A percentile compares a stretch with the other conserved stretches of the same genome.
These are phyloP conservation scores for Rhynchopsitta pachyrhyncha DNA, from an alignment of 2,113 vertebrate genomes.

Conservation along the genomic window DNA sequence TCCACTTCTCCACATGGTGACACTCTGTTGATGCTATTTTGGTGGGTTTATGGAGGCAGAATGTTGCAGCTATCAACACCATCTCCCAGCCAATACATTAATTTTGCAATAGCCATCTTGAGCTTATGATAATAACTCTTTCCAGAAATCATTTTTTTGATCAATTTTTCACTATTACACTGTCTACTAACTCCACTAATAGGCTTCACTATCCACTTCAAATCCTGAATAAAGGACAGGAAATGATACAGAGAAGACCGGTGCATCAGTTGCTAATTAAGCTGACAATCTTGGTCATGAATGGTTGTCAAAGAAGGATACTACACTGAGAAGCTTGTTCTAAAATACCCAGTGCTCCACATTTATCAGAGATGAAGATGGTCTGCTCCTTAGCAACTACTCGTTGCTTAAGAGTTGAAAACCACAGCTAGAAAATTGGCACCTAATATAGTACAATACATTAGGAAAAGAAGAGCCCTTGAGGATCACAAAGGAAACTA, in stretches of 20 bases:
- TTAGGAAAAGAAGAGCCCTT: background rate
- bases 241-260: background rate
- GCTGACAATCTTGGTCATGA: background rate
- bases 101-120: background rate
- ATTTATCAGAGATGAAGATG: background rate
- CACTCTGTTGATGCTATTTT: background rate
- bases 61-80: no score
- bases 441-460: background rate
- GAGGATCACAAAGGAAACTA: slow-evolving; percentile 29
- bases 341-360: background rate
- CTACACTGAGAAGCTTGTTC: background rate
- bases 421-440: background rate
- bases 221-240: background rate
- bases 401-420: background rate
- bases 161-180: background rate
- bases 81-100: background rate
- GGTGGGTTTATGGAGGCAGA: background rate
- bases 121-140: background rate
- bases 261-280: background rate
- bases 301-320: background rate
- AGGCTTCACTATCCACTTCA: background rate
- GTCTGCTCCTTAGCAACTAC: slow-evolving; percentile 21
- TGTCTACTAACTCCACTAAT: background rate
- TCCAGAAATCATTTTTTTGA: background rate
- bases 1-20: background rate